Evolutionary conservation across 1,140 invertebrate species (phyloP), one percentile per base, ranked within the genome.

Genomic region (Augochlora pura): DNA sequence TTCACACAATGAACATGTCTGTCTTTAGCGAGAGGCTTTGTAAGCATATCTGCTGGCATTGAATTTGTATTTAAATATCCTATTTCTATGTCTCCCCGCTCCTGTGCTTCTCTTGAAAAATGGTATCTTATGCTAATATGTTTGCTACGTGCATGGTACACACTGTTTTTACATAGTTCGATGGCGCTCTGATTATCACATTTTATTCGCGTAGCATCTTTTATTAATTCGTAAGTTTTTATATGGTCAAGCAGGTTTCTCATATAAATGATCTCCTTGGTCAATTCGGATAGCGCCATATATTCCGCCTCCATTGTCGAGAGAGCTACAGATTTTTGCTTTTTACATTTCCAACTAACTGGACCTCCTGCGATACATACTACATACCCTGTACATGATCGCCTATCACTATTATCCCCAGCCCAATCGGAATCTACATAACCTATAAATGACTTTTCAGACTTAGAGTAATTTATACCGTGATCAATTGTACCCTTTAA

Each of bases 131-230:
- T 72, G 16, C 52, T 42, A 6, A 72, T 72, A 32, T 72, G 70
- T 52, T 72, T 72, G 8, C 60, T 72, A 4, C 39, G 10, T 2
- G 2, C 2, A 32, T 86, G 84, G 66, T 66, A 80, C 2, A 81
- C 70, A 21, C 66, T 52, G 73, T 81, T 73, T 65, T 86, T 82
- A 8, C 69, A 60, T 18, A 82, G 25, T 39, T 46, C 12, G 27
- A 86, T 82, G 0, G 80, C 81, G 64, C 80, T 42, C 71, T 85
- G 77, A 39, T 77, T 85, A 63, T 85, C 80, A 54, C 72, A 82
- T 70, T 59, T 70, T n/a, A 71, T 23, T 18, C 8, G 1, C 1
- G 62, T 21, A 8, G 12, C 2, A 21, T 7, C 16, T 5, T 7
- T 21, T 9, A 38, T 2, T 8, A 63, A 63, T 1, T 14, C 16